A percentile compares a stretch with the other conserved stretches of the same genome.
Evolutionary conservation across 1,140 invertebrate species (phyloP).

Genomic region (Zaprionus inermis): DNA sequence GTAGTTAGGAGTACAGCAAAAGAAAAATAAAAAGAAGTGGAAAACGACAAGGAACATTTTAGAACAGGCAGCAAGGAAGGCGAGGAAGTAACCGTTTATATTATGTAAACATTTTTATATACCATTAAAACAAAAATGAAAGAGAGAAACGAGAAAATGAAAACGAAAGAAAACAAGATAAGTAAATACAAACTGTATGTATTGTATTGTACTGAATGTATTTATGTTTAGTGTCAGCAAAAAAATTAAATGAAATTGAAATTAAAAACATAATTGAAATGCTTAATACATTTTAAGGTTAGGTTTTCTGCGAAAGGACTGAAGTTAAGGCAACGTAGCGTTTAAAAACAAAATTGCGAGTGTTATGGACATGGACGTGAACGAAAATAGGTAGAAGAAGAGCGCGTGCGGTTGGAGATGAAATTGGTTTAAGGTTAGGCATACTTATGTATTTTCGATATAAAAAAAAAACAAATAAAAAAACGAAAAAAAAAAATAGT

Average conservation of each 20-base stretch:
- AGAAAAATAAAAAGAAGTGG: not conserved
- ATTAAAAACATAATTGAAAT: slow-evolving; percentile 46
- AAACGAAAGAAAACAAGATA: slow-evolving; percentile 19
- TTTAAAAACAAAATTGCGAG: slow-evolving; percentile 81
- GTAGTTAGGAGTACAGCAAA: slow-evolving; percentile 63
- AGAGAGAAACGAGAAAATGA: slow-evolving; percentile 30
- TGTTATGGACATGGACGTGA: slow-evolving; percentile 76
- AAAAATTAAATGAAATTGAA: slow-evolving; percentile 42
- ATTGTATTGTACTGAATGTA: slow-evolving; percentile 69
- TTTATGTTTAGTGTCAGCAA: slow-evolving; percentile 75
- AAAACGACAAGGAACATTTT: slow-evolving; percentile 30
- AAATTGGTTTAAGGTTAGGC: slow-evolving; percentile 77
- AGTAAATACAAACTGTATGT: slow-evolving; percentile 49
- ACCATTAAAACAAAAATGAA: slow-evolving; percentile 44
- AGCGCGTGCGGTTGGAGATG: slow-evolving; percentile 54
- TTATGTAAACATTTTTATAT: slow-evolving; percentile 56
- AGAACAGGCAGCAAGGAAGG: slow-evolving; percentile 20
- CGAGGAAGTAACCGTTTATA: slow-evolving; percentile 40
- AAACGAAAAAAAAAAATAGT: slow-evolving; percentile 22
- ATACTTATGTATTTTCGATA: slow-evolving; percentile 69
- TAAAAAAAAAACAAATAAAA: slow-evolving; percentile 54
- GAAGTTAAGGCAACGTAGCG: slow-evolving; percentile 83
- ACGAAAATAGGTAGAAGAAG: slow-evolving; percentile 39
- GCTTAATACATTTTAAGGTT: slow-evolving; percentile 76
- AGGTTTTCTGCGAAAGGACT: slow-evolving; percentile 82